Evolutionary conservation across 2,113 vertebrate species (phyloP), one percentile per base, ranked within the genome.

Genomic region (Pluvianellus socialis): DNA sequence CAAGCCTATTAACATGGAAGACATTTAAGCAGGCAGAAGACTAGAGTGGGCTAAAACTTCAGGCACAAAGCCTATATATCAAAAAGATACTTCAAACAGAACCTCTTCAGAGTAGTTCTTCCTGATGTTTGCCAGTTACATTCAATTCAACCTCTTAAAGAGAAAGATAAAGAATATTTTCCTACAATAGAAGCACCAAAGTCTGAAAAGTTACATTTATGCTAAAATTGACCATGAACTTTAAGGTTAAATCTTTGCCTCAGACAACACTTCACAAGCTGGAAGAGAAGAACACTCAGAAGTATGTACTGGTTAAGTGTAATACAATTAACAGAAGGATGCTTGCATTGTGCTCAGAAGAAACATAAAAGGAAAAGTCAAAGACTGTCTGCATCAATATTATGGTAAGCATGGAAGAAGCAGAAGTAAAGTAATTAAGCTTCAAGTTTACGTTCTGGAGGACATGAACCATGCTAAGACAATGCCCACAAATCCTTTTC

Each of bases 341-440:
- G 62, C 63, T 50, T 55, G 42, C 47, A 47, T 53, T 32, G 33
- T 2, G 14, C 32, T 79, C 76, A 95, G 80, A 58, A 88, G 72
- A 52, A 94, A 70, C 19, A 6, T 8, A 45, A 79, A 55, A 91
- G 45, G 33, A 27, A 47, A 40, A 73, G 30, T n/a, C 45, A 42
- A 27, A 50, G 76, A 30, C 77, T 58, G 44, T 28, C 53, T 77
- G 35, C 42, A 90, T 63, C 96, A 91, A 56, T 95, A 90, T 91
- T 87, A 80, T 59, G 65, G 63, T 50, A 89, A 92, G 56, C 73
- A 66, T 9, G 18, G 63, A 94, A 94, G 92, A 88, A 94, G 74
- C 45, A 96, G 86, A 93, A 86, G 66, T 83, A 88, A 96, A 96
- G 81, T 85, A 95, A 95, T 91, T 95, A 96, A 96, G 81, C 33